These are phyloP conservation scores for Synaphobranchus kaupii DNA, from an alignment of 2,797 vertebrate genomes.

Conservation along the genomic window DNA sequence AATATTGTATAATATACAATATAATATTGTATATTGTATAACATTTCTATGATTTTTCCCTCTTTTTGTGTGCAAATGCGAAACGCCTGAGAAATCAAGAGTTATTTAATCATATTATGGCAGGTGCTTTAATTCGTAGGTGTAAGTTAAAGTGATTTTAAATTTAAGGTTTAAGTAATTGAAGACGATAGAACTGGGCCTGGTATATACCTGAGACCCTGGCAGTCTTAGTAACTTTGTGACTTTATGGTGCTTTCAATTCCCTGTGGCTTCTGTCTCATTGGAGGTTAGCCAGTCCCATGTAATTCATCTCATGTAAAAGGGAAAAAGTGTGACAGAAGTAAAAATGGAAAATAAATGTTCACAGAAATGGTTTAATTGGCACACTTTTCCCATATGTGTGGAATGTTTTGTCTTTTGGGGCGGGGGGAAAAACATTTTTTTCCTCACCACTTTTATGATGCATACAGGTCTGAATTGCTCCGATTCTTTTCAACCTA, in stretches of 20 bases:
- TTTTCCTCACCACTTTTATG: background rate
- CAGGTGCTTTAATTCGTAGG: background rate
- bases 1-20: background rate
- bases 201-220: background rate
- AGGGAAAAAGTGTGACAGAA: background rate
- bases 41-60: background rate
- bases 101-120: background rate
- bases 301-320: background rate
- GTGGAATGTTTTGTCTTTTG: background rate
- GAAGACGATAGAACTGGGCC: background rate
- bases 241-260: background rate
- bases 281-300: too few species aligned
- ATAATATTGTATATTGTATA: background rate
- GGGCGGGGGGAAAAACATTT: too few species aligned
- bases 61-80: background rate
- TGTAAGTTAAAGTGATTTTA: background rate
- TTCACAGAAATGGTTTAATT: background rate
- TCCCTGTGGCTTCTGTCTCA: background rate
- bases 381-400: too few species aligned
- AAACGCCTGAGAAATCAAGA: background rate
- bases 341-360: background rate
- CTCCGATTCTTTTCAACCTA: background rate
- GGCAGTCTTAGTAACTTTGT: background rate
- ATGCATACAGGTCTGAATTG: background rate
- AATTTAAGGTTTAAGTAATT: background rate